phyloP scores from a whole-genome alignment of 2,888 invertebrate species.

The Clepsis dumicolana region DNA sequence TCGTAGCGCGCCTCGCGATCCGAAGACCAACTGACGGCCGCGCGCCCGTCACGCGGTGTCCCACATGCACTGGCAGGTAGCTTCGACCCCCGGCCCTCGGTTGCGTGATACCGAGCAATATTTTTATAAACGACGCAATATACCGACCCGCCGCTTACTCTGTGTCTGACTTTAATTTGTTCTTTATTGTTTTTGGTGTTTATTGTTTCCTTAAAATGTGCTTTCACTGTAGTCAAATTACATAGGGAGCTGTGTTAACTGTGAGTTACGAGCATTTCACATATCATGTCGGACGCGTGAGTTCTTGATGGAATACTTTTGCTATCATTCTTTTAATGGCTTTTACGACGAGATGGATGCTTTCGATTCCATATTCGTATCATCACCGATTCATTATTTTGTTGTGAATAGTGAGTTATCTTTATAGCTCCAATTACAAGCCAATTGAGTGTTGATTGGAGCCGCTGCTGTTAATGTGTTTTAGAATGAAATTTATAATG shows the following conservation, averaged over 20 bases:
- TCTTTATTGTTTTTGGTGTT: conserved; percentile 82
- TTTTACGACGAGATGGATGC: conserved; percentile 36
- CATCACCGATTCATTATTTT: conserved; percentile 40
- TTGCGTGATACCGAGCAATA: conserved; percentile 78
- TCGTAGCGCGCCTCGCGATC: conserved; percentile 51
- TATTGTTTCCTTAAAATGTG: conserved; percentile 79
- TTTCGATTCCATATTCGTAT: conserved; percentile 31
- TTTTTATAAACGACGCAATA: conserved; percentile 68
- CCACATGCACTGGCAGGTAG: conserved; percentile 63
- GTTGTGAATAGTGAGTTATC: conserved; percentile 37
- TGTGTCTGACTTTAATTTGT: conserved; percentile 78
- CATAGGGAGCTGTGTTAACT: conserved; percentile 56
- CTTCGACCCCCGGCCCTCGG: conserved; percentile 60
- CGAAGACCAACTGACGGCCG: conserved; percentile 46
- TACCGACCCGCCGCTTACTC: conserved; percentile 61
- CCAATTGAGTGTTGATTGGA: conserved; percentile 39
- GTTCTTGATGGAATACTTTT: conserved; percentile 54
- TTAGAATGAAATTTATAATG: conserved; percentile 31
- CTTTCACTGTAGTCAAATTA: conserved; percentile 64
- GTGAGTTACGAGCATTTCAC: conserved; percentile 56
- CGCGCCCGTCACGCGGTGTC: conserved; percentile 45
- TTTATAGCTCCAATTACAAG: conserved; percentile 41
- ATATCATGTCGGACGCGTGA: conserved; percentile 53
- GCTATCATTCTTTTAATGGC: conserved; percentile 37
- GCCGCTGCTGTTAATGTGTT: conserved; percentile 35